Evolutionary conservation across 2,797 vertebrate genomes (phyloP).

Genomic region (Gambelia wislizenii): DNA sequence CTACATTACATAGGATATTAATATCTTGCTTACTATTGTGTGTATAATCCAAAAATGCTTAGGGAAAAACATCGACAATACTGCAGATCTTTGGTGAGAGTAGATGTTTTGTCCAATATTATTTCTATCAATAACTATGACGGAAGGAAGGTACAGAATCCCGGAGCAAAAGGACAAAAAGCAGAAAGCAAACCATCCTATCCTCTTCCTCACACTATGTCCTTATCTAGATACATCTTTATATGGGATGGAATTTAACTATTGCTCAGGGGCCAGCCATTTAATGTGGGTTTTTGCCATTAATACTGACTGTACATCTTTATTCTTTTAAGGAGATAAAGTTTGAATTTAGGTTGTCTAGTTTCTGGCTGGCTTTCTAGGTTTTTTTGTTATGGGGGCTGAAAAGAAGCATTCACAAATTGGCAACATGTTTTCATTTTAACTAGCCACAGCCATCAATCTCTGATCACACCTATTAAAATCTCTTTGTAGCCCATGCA

Average conservation of each 20-base stretch:
- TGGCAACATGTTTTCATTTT: conserved; percentile 60
- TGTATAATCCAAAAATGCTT: neutral
- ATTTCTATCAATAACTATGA: conserved; percentile 43
- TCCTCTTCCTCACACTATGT: neutral
- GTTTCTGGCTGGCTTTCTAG: neutral
- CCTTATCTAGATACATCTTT: conserved; percentile 34
- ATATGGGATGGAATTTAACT: conserved; percentile 53
- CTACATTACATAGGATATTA: neutral
- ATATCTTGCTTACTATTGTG: conserved; percentile 18
- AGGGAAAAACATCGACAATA: conserved; percentile 22
- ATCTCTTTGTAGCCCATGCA: conserved; percentile 62
- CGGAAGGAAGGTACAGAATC: neutral
- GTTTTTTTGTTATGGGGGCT: conserved; percentile 11
- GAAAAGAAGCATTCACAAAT: conserved; percentile 58
- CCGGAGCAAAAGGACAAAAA: neutral
- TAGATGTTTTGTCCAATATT: conserved; percentile 41
- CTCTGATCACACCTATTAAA: conserved; percentile 73
- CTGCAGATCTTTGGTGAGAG: neutral
- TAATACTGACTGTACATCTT: conserved; percentile 29
- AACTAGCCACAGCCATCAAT: conserved; percentile 67
- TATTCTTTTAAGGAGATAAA: neutral
- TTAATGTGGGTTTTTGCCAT: conserved; percentile 39
- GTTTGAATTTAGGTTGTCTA: neutral
- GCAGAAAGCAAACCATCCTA: conserved; percentile 32
- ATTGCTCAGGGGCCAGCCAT: conserved; percentile 47